Percentiles rank a stretch among this genome's conserved stretches.
Evolutionary conservation across 2,797 vertebrate genomes (phyloP).

Genomic region (Spondyliosoma cantharus): DNA sequence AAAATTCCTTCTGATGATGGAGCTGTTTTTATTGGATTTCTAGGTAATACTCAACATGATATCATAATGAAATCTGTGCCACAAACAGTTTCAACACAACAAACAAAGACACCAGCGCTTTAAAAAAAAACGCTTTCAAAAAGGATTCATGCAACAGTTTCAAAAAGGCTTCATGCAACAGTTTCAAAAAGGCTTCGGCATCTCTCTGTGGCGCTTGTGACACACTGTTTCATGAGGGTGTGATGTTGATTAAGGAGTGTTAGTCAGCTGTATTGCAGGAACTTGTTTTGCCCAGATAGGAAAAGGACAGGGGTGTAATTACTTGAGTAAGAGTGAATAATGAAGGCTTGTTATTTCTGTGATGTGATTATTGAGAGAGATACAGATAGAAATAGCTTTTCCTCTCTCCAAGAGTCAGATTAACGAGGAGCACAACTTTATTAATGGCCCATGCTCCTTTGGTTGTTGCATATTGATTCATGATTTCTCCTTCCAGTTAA

Average conservation of each 20-base stretch:
- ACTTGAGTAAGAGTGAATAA: conserved; percentile 56
- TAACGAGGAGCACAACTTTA: conserved; percentile 53
- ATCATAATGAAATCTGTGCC: conserved; percentile 1
- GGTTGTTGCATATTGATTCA: conserved; percentile 49
- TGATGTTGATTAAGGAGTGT: conserved; percentile 36
- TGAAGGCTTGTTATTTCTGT: conserved; percentile 56
- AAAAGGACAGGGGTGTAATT: conserved; percentile 50
- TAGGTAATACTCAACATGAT: neutral
- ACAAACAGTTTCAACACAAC: neutral
- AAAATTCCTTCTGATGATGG: neutral
- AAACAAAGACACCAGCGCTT: neutral
- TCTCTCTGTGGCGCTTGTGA: neutral
- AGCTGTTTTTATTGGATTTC: neutral
- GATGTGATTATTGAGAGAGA: conserved; percentile 59
- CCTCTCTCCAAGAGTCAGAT: conserved; percentile 21
- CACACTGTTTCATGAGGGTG: conserved; percentile 10
- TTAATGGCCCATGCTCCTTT: conserved; percentile 32
- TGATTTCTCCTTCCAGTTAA: conserved; percentile 36
- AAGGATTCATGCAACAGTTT: neutral
- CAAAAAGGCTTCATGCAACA: neutral
- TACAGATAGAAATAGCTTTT: conserved; percentile 49
- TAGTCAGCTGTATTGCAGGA: conserved; percentile 28
- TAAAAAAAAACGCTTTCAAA: neutral
- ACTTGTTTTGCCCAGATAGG: conserved; percentile 24
- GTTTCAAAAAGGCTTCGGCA: neutral